Evolutionary conservation across 2,888 invertebrate species (phyloP).

Genomic region (Mycalesis mineus): DNA sequence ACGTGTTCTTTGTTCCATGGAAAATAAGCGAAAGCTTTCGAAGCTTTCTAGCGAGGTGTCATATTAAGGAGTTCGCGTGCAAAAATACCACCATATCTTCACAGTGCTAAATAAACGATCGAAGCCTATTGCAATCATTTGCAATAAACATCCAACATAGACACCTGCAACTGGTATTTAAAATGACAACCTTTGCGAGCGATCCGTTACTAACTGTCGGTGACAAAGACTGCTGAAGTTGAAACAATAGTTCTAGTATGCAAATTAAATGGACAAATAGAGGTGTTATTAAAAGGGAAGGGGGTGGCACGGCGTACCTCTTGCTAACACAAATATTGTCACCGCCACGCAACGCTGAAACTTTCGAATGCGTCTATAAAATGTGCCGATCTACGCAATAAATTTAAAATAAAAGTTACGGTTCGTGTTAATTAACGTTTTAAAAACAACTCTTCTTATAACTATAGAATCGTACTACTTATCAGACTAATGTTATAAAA

Average conservation of each 20-base stretch:
- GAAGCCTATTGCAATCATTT: not conserved
- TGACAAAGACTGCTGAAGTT: conserved; percentile 39
- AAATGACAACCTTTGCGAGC: conserved; percentile 30
- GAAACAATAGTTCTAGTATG: conserved; percentile 61
- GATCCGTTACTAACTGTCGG: conserved; percentile 42
- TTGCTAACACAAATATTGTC: conserved; percentile 41
- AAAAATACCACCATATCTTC: not conserved
- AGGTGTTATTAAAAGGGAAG: conserved; percentile 58
- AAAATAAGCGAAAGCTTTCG: not conserved
- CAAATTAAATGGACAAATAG: conserved; percentile 67
- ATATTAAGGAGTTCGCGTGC: conserved; percentile 6
- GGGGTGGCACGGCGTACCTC: conserved; percentile 62
- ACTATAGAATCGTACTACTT: too few relatives aligned
- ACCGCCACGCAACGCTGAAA: conserved; percentile 50
- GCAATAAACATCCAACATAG: not conserved
- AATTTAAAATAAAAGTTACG: not conserved
- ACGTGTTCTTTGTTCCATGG: not conserved
- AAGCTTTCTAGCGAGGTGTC: not conserved
- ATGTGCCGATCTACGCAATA: conserved; percentile 12
- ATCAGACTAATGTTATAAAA: too few relatives aligned
- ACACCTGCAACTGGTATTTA: conserved; percentile 27
- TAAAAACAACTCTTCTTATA: too few relatives aligned
- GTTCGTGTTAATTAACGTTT: not conserved
- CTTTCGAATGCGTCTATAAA: conserved; percentile 31
- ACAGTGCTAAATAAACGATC: conserved; percentile 2